Evolutionary conservation across 2,797 vertebrate species (phyloP), one percentile per base, ranked within the genome.

Genomic region (Sebastiscus albofasciatus): DNA sequence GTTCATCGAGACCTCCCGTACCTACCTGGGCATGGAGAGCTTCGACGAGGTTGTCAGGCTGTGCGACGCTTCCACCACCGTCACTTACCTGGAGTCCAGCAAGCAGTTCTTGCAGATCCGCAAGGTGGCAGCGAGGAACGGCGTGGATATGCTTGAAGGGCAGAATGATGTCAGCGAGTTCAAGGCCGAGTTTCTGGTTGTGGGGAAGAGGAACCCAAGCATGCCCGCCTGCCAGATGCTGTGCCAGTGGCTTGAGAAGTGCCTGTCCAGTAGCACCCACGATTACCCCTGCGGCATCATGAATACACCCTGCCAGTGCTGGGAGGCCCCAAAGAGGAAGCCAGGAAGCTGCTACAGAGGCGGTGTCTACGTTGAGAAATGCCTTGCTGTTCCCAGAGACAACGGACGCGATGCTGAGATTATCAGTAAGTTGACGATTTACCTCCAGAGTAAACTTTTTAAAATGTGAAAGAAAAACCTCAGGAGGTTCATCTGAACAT

Each of bases 31-130:
- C 26, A 97, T 99, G 97, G 99, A 99, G 94, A 98, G 98, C 94
- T 99, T 99, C 0, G 98, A 99, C 0, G 98, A 99, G n/a, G 99
- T 99, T 16, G 93, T 99, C 70, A 93, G 96, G 65, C 96, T 99
- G 85, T 99, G 98, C 0, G 99, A 99, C 1, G 96, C 97, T 1
- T 96, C 97, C 0, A 97, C 97, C 1, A 96, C 96, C 0, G 96
- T 97, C 2, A 98, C 99, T 86, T 99, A 99, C 94, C 96, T 99
- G 69, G 98, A 99, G 91, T 98, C 99, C 83, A 97, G 94, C 95
- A 99, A 99, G 81, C 98, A 99, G 86, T 99, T 99, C 94, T 97
- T 99, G 72, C 98, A 99, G 94, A 97, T 99, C 94, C 97, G 96
- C 77, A 97, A 97, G 80, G 96, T 96, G 18, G 83, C 91, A 0